Percentiles rank a stretch among this genome's conserved stretches.
These are phyloP conservation scores for Pecten maximus DNA, from an alignment of 2,888 invertebrate genomes.

Conservation along the genomic window DNA sequence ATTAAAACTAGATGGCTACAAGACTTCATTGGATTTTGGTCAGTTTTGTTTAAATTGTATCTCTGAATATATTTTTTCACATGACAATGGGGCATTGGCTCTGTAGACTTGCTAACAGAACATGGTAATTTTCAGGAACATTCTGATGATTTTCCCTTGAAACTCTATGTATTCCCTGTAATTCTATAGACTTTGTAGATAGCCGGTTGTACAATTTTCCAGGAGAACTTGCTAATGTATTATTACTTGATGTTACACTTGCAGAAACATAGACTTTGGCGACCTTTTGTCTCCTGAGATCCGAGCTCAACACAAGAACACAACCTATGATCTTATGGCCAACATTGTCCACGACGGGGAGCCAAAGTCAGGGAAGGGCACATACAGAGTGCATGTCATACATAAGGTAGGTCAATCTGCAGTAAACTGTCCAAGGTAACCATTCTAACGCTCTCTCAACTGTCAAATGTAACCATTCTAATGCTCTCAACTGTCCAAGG, in stretches of 20 bases:
- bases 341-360: constrained; percentile 99
- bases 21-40: too few relatives aligned
- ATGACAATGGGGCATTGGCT: too few relatives aligned
- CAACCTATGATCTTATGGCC: constrained; percentile 97
- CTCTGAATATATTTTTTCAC: too few relatives aligned
- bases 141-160: too few relatives aligned
- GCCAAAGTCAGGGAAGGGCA: constrained; percentile 91
- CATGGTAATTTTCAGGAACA: too few relatives aligned
- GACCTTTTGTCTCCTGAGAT: constrained; percentile 95
- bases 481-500: neutral
- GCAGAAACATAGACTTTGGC: constrained; percentile 97
- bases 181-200: too few relatives aligned
- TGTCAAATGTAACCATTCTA: neutral
- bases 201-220: too few relatives aligned
- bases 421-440: too few relatives aligned
- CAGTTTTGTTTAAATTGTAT: too few relatives aligned
- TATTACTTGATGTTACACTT: neutral
- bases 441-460: neutral
- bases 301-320: constrained; percentile 84
- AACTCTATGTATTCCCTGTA: too few relatives aligned
- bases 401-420: constrained; percentile 86
- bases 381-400: constrained; percentile 95
- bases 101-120: too few relatives aligned
- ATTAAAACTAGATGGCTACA: too few relatives aligned
- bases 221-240: neutral